Evolutionary conservation across 2,113 vertebrate species (phyloP).

Genomic region (Columba livia): DNA sequence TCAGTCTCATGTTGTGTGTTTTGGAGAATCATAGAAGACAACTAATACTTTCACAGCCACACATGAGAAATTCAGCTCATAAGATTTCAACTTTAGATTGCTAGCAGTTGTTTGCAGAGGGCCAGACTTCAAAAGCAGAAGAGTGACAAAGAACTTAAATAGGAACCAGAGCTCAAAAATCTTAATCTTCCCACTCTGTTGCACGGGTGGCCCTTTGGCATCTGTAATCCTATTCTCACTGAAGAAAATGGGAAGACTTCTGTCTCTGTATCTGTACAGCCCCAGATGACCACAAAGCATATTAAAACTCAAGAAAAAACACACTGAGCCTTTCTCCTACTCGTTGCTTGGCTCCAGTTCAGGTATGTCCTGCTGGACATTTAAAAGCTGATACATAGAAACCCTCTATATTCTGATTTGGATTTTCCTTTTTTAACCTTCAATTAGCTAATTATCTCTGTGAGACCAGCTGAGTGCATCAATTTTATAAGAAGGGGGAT

Average conservation of each 20-base stretch:
- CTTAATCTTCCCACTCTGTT: slow-evolving; percentile 22
- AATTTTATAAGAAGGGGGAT: neutral
- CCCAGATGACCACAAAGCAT: neutral
- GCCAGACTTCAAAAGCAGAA: slow-evolving; percentile 48
- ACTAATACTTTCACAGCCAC: neutral
- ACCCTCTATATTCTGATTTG: neutral
- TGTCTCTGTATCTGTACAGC: neutral
- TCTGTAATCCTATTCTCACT: neutral
- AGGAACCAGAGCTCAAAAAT: slow-evolving; percentile 43
- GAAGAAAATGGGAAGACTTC: neutral
- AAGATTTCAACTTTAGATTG: slow-evolving; percentile 32
- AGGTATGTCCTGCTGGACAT: neutral
- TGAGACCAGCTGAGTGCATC: neutral
- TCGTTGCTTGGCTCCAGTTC: neutral
- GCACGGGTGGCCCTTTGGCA: neutral
- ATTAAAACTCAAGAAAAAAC: neutral
- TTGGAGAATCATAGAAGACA: neutral
- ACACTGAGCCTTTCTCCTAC: neutral
- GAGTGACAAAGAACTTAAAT: slow-evolving; percentile 39
- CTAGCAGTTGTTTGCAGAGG: slow-evolving; percentile 41
- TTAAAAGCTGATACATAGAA: neutral
- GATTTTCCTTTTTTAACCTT: neutral
- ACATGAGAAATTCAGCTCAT: slow-evolving; percentile 13
- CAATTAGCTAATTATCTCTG: neutral
- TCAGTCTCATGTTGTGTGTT: neutral